Evolutionary conservation across 1,140 invertebrate species (phyloP).

Genomic region (Ladona fulva): DNA sequence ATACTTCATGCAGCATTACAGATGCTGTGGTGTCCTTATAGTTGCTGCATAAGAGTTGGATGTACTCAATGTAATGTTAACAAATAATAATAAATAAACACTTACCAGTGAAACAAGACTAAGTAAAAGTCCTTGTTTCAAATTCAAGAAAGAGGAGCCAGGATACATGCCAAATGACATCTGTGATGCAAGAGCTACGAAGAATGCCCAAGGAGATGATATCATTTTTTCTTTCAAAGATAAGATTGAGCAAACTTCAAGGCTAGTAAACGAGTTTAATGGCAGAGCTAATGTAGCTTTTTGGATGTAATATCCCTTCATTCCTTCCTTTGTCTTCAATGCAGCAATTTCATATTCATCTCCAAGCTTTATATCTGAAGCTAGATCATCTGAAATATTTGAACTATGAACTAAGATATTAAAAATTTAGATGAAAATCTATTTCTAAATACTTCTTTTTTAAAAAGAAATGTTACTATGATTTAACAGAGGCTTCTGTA

Average conservation of each 20-base stretch:
- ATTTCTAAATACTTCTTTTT: too few relatives aligned
- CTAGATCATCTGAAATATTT: background rate
- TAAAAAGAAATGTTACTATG: too few relatives aligned
- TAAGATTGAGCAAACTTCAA: background rate
- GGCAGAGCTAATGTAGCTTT: background rate
- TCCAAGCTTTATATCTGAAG: background rate
- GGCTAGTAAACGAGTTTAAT: background rate
- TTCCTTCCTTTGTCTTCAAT: background rate
- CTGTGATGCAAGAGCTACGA: conserved; percentile 21
- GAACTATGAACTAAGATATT: too few relatives aligned
- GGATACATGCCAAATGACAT: conserved; percentile 19
- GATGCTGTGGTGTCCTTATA: too few relatives aligned
- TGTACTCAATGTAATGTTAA: too few relatives aligned
- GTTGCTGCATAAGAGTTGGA: too few relatives aligned
- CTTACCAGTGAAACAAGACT: conserved; percentile 24
- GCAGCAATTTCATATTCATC: background rate
- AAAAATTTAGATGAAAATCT: too few relatives aligned
- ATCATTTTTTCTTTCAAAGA: background rate
- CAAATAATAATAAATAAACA: background rate
- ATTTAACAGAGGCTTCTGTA: too few relatives aligned
- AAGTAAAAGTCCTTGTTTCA: conserved; percentile 23
- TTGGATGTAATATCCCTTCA: background rate
- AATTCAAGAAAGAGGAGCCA: conserved; percentile 19
- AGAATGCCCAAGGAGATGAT: conserved; percentile 22
- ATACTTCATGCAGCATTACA: too few relatives aligned